Conservation (phyloP, 2,888 invertebrate species). For the Itoplectis maculator region DNA sequence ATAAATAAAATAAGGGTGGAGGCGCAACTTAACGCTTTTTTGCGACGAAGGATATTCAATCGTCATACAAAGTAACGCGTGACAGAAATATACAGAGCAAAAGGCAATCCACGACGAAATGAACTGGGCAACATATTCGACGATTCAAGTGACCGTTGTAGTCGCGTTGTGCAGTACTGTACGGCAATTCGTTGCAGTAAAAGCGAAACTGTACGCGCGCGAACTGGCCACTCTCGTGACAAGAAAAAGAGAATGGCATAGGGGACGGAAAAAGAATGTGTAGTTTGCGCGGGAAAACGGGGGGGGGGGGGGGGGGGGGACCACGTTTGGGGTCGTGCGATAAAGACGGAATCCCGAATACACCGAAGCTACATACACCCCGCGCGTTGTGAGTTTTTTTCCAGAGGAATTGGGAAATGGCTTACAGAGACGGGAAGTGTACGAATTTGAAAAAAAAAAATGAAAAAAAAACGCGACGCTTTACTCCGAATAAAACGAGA, state of each 20-base stretch:
- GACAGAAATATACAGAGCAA: constrained; percentile 7
- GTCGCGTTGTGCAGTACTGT: neutral
- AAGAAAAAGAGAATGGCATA: constrained; percentile 2
- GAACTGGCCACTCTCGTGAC: constrained; percentile 5
- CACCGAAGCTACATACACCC: constrained; percentile 5
- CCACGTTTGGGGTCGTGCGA: neutral
- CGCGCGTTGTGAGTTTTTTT: constrained; percentile 30
- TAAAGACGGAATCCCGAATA: constrained; percentile 11
- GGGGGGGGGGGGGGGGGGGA: neutral
- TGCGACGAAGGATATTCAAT: neutral
- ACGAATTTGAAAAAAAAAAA: constrained; percentile 28
- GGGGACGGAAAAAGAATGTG: constrained; percentile 8
- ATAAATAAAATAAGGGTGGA: no score
- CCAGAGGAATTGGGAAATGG: constrained; percentile 27
- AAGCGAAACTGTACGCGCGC: constrained; percentile 27
- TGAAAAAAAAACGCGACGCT: constrained; percentile 27
- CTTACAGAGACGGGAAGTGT: neutral
- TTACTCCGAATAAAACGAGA: constrained; percentile 41
- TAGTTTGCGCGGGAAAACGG: neutral
- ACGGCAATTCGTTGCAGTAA: constrained; percentile 17
- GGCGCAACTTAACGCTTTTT: constrained; percentile 19
- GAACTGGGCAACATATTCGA: constrained; percentile 1
- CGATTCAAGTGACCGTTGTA: constrained; percentile 18
- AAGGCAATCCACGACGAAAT: constrained; percentile 23
- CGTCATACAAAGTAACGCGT: neutral